Conservation (phyloP, 1,140 invertebrate genomes). For the Papilio aristodemus region DNA sequence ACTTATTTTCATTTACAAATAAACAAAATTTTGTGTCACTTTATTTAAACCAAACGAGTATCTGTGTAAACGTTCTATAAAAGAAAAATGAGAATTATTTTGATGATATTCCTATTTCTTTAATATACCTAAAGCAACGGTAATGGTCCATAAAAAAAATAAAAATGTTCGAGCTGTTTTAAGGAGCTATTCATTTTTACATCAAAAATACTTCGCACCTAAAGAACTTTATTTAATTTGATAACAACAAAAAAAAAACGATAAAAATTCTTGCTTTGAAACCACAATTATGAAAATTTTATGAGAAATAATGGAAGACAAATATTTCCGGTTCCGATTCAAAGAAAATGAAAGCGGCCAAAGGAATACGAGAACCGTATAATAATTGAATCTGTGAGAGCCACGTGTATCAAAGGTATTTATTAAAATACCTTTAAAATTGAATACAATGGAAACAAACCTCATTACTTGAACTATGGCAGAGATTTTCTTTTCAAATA, state of each 20-base stretch:
- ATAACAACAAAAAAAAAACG: not conserved
- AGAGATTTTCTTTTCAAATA: not conserved
- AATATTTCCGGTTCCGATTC: not conserved
- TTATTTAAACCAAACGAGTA: slow-evolving; percentile 16
- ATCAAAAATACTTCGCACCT: not conserved
- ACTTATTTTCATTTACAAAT: no score
- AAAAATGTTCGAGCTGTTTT: not conserved
- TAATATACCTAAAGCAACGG: not conserved
- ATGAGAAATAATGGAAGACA: slow-evolving; percentile 1
- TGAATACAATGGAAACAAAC: not conserved
- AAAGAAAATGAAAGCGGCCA: slow-evolving; percentile 5
- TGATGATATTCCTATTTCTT: not conserved
- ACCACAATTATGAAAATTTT: not conserved
- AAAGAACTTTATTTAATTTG: slow-evolving; percentile 6
- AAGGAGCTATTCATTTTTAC: not conserved
- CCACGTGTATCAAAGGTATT: not conserved
- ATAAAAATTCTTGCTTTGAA: not conserved
- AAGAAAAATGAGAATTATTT: not conserved
- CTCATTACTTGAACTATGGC: not conserved
- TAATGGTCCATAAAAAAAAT: not conserved
- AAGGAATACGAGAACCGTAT: slow-evolving; percentile 7
- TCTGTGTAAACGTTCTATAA: not conserved
- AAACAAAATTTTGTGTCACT: not conserved
- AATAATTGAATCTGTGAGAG: not conserved
- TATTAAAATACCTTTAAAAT: not conserved